Evolutionary conservation across 2,797 vertebrate species (phyloP), one percentile per base, ranked within the genome.

Genomic region (Buphagus erythrorhynchus): DNA sequence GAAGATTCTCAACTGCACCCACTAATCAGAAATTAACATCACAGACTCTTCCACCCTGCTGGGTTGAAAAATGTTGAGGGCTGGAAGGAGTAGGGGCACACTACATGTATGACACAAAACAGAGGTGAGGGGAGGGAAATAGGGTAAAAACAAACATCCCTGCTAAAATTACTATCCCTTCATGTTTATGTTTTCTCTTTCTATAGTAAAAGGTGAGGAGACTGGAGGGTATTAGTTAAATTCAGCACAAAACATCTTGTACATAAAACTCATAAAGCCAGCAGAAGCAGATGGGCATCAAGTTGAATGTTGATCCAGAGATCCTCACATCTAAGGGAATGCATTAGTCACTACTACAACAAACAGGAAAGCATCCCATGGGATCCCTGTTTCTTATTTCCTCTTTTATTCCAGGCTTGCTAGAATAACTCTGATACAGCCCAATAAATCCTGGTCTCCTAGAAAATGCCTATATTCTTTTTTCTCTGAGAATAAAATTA

Each of bases 101-200:
- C 0, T 0, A 24, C 12, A 62, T 16, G 26, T 10, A 6, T 0
- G 6, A 48, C 48, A 66, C 29, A 51, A 29, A 82, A 10, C 11
- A 54, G 52, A 36, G 17, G 14, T 16, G 7, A 2, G 2, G 2
- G 1, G 15, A n/a, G 28, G 18, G 13, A 66, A 57, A 62, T 11
- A 4, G 6, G 13, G 15, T 46, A 31, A 78, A 95, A 85, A 72
- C 25, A 78, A 79, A 35, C 14, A 31, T 45, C 13, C 26, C 19
- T 65, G 42, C 13, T 52, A 33, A 88, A 81, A 76, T 46, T n/a
- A 26, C 25, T n/a, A 5, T 29, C 26, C 19, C 13, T 62, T 66
- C 51, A 42, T 10, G 28, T 57, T 73, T 48, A 28, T 31, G 29
- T 58, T 72, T 24, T 84, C 10, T 48, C 21, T 48, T 67, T 38